Base-by-base conservation (phyloP, 2,797 vertebrate genomes). In the Sebastes paucispinis region DNA sequence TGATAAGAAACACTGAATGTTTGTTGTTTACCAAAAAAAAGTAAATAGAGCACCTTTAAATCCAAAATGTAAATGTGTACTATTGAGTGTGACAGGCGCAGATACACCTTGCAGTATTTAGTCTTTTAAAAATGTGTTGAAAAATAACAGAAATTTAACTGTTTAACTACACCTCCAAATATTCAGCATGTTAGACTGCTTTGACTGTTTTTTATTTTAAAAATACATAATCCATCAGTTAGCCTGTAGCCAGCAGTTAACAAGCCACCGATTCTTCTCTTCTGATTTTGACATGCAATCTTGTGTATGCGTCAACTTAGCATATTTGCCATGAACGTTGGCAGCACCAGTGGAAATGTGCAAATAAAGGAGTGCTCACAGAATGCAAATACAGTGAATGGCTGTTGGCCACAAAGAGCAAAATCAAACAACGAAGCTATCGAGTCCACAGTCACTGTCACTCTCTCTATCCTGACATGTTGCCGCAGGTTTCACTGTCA, bases 291-390 rank as follows among this genome's bases (percentile, higher is more conserved):
- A 57, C 47, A 34, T 27, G 50, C 50, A 54, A 52, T 59, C 54
- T 25, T 8, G 32, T 27, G 29, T 24, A 2, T 52, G 47, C 16
- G 43, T 65, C 5, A 12, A 6, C 36, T 86, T 64, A 71, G 55
- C 70, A 65, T 50, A 10, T 62, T 68, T 66, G 62, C 24, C 31
- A 64, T 24, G 36, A 80, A 32, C 34, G 47, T 62, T 69, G 71
- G 64, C 65, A 58, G 57, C 12, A 14, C 47, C 22, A n/a, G 10
- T 72, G 79, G 79, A 86, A 84, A 90, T 43, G 50, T 90, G 74
- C 79, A 84, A 84, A 82, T 79, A 73, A 75, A 64, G 22, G 39
- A 59, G 24, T 22, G 6, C 60, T 52, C 64, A 6, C 34, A 64
- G 52, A 63, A 81, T 78, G 75, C 36, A 80, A 81, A 83, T 70